A percentile compares a stretch with the other conserved stretches of the same genome.
Conservation (phyloP, 2,113 vertebrate genomes). For the Rhynchopsitta pachyrhyncha region DNA sequence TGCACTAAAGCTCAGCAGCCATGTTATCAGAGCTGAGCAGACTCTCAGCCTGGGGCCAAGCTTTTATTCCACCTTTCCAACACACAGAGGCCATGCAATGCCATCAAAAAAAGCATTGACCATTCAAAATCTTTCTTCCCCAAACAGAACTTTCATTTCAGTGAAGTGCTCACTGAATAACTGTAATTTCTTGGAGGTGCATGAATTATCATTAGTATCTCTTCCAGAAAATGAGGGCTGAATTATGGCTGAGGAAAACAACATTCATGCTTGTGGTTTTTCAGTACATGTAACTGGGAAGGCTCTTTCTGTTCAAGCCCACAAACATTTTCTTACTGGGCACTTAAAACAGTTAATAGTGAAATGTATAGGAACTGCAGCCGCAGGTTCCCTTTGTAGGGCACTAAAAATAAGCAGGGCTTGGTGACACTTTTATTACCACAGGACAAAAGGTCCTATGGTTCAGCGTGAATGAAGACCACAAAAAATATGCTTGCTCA, state of each 20-base stretch:
- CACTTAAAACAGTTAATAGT: not conserved
- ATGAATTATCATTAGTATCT: not conserved
- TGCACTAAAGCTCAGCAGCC: not conserved
- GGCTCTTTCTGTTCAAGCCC: not conserved
- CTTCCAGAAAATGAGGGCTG: not conserved
- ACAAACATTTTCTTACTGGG: not conserved
- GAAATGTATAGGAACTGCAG: not conserved
- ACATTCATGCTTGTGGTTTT: not conserved
- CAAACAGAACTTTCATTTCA: not conserved
- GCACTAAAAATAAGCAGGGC: not conserved
- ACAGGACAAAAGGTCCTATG: not conserved
- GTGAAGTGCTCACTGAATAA: not conserved
- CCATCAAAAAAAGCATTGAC: not conserved
- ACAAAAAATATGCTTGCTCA: not conserved
- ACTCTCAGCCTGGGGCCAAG: not conserved
- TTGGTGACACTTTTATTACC: not conserved
- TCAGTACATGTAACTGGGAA: not conserved
- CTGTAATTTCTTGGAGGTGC: not conserved
- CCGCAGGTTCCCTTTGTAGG: not conserved
- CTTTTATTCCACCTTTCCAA: not conserved
- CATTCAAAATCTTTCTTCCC: not conserved
- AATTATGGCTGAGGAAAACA: not conserved
- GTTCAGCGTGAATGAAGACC: not conserved
- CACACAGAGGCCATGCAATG: rapidly evolving
- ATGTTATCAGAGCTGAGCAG: not conserved